phyloP scores from a whole-genome alignment of 2,113 vertebrate species.

The Scolopax mira region DNA sequence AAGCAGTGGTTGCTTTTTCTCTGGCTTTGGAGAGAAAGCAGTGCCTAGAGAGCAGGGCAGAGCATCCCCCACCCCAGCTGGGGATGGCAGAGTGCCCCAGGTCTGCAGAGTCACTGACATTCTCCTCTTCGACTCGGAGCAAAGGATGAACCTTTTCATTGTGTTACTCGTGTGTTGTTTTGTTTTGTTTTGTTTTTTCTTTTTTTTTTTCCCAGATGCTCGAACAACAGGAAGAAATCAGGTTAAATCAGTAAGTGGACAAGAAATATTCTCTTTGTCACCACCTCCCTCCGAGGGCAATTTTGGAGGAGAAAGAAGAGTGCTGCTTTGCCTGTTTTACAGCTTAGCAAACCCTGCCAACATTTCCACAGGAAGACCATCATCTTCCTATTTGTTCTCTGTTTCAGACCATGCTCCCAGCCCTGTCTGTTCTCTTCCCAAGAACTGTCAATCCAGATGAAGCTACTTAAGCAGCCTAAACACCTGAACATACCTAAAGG shows the following conservation, averaged over 20 bases:
- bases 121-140: not conserved
- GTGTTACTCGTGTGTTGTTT: not conserved
- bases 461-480: not conserved
- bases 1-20: not conserved
- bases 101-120: not conserved
- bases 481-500: not conserved
- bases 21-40: fast-evolving
- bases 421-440: not conserved
- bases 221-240: conserved; percentile 1
- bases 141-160: conserved; percentile 32
- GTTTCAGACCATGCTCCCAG: not conserved
- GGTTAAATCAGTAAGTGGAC: conserved; percentile 14
- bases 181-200: not conserved
- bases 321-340: not conserved
- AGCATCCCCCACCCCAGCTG: not conserved
- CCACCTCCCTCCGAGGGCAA: not conserved
- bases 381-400: not conserved
- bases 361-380: not conserved
- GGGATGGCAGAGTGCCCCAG: not conserved
- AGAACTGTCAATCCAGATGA: not conserved
- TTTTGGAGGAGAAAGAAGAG: not conserved
- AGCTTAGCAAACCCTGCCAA: not conserved
- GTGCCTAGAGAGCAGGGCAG: not conserved
- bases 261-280: conserved; percentile 12
- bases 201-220: not conserved